Evolutionary conservation across 2,888 invertebrate genomes (phyloP).

Genomic region (Caenorhabditis plicata): DNA sequence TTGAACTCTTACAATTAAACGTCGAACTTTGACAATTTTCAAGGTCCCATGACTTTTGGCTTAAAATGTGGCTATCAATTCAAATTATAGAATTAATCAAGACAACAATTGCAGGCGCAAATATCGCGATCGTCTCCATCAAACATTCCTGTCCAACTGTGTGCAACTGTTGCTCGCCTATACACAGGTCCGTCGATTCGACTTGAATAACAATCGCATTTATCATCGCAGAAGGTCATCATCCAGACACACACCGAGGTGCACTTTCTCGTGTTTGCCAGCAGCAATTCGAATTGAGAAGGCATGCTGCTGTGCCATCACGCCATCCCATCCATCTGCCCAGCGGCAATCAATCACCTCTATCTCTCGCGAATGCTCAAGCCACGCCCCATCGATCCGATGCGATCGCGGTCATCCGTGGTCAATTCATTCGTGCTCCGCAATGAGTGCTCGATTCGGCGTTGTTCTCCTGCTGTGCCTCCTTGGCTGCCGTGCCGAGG

Average conservation of each 20-base stretch:
- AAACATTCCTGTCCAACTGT: constrained; percentile 26
- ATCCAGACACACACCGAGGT: constrained; percentile 25
- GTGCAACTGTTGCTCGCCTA: constrained; percentile 18
- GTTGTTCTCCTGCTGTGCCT: constrained; percentile 12
- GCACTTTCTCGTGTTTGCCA: constrained; percentile 30
- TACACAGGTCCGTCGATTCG: constrained; percentile 12
- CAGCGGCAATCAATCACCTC: neutral
- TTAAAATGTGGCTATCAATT: no score
- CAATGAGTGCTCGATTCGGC: no score
- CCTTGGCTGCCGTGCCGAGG: constrained; percentile 30
- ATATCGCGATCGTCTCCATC: constrained; percentile 25
- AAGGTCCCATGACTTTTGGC: no score
- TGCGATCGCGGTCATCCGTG: no score
- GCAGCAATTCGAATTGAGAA: constrained; percentile 9
- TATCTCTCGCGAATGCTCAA: neutral
- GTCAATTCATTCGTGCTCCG: no score
- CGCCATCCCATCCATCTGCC: neutral
- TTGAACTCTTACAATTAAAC: no score
- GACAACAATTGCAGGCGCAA: constrained; percentile 30
- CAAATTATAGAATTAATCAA: neutral
- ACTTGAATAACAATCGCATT: neutral
- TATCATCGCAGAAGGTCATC: constrained; percentile 29
- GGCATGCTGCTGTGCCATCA: neutral
- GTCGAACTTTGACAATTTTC: no score
- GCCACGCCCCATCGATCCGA: neutral